A percentile compares a stretch with the other conserved stretches of the same genome.
Conservation (phyloP, 2,888 invertebrate species). For the Leptopterna dolabrata region DNA sequence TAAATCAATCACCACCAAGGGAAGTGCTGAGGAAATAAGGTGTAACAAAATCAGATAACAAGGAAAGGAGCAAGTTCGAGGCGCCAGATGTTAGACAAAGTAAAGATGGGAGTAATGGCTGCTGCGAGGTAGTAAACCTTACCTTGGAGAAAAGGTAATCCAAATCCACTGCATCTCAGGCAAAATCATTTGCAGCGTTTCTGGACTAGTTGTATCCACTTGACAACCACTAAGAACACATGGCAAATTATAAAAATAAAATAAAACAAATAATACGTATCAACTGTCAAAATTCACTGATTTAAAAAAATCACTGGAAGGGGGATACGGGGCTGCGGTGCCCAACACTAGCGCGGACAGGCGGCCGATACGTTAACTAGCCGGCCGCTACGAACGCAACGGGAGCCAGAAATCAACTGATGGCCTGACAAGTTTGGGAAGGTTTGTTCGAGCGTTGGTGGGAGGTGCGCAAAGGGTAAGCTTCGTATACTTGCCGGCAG, state of each 20-base stretch:
- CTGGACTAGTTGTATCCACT: neutral
- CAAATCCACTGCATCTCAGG: slow-evolving; percentile 38
- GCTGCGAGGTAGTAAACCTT: slow-evolving; percentile 14
- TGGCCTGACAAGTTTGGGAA: no score
- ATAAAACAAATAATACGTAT: neutral
- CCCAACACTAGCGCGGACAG: slow-evolving; percentile 24
- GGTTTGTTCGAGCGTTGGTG: no score
- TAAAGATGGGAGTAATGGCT: slow-evolving; percentile 24
- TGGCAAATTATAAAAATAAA: neutral
- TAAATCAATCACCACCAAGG: neutral
- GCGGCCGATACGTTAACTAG: slow-evolving; percentile 10
- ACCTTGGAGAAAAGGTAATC: slow-evolving; percentile 42
- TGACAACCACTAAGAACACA: slow-evolving; percentile 9
- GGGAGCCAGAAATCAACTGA: slow-evolving; percentile 13
- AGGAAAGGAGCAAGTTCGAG: neutral
- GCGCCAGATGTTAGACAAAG: neutral
- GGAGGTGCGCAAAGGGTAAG: no score
- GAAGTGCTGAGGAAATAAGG: neutral
- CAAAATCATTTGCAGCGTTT: neutral
- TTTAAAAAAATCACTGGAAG: slow-evolving; percentile 1
- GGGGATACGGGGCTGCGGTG: neutral
- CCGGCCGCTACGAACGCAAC: slow-evolving; percentile 8
- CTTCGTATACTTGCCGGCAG: no score
- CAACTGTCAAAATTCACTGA: slow-evolving; percentile 1
- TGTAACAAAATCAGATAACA: neutral